Conservation (phyloP, 1,140 invertebrate genomes). For the Drosophila yakuba region DNA sequence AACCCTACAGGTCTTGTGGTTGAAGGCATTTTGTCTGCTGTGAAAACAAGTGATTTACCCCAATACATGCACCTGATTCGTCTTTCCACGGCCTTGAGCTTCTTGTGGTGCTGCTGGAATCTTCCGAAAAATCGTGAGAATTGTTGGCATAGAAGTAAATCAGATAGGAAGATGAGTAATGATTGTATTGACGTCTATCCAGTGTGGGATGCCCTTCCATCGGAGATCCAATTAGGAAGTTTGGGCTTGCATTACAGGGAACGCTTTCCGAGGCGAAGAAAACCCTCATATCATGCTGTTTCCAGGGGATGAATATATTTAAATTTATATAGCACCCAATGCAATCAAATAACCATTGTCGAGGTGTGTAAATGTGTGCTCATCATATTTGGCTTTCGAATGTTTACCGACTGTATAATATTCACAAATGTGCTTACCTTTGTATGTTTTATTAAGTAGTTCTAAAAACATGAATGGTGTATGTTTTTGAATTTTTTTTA, state of each 20-base stretch:
- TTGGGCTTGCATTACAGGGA: not conserved
- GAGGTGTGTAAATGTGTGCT: no score
- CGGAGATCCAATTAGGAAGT: not conserved
- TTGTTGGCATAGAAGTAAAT: not conserved
- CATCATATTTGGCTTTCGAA: no score
- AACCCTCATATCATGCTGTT: not conserved
- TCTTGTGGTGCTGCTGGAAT: not conserved
- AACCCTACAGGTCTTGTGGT: not conserved
- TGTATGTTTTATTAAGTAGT: not conserved
- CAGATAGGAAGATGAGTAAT: not conserved
- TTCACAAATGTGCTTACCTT: not conserved
- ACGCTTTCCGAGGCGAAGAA: not conserved
- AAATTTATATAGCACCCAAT: no score
- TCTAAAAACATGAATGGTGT: not conserved
- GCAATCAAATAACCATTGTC: no score
- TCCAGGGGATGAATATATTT: not conserved
- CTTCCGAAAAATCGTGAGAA: not conserved
- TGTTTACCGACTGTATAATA: no score
- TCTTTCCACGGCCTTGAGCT: not conserved
- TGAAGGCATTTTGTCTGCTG: not conserved
- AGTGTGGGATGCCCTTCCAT: not conserved
- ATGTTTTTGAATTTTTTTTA: conserved; percentile 32
- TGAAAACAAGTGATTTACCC: not conserved
- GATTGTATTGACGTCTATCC: not conserved
- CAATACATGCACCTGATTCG: not conserved